Evolutionary conservation across 2,797 vertebrate genomes (phyloP), one percentile per base, ranked within the genome.

Genomic region (Chelonia mydas): DNA sequence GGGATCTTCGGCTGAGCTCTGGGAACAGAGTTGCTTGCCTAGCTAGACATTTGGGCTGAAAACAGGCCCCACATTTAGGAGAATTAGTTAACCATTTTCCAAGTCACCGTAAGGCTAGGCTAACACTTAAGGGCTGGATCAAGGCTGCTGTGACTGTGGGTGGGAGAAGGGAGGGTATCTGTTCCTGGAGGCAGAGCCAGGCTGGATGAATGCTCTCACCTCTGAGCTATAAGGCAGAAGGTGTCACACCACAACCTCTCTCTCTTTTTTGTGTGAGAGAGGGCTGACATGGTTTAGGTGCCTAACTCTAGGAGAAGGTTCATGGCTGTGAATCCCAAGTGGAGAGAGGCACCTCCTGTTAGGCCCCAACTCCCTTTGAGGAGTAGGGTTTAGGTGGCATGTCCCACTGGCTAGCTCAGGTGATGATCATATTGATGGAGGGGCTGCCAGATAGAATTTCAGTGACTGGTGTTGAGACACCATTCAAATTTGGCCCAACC

Each of bases 1-100:
- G 37, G 81, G 81, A 55, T 83, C 89, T 50, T 76, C 88, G 68
- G 74, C 83, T 95, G 68, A 81, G 81, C 83, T 92, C 17, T 91
- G 37, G 61, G 59, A 92, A 23, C 90, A 84, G 15, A 65, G 50
- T 33, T 84, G 78, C 59, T 53, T 11, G 87, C 31, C 13, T 25
- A 78, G 28, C 33, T 81, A 21, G 47, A 8, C 55, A 49, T 28
- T 51, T 81, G 45, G 47, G 12, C 27, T 49, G 45, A 49, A 77
- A 49, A 28, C 45, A 10, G 74, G 13, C 6, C 27, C 47, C 15
- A 9, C 25, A 49, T 77, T 49, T 47, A 49, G 68, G 9, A 85
- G 76, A 88, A 86, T 53, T 54, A 81, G 5, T 84, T 93, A 31
- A 37, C 25, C 55, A 57, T 55, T 37, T 31, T 27, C 28, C 15